Conservation (phyloP, 2,113 vertebrate genomes). For the Sminthopsis crassicaudata region DNA sequence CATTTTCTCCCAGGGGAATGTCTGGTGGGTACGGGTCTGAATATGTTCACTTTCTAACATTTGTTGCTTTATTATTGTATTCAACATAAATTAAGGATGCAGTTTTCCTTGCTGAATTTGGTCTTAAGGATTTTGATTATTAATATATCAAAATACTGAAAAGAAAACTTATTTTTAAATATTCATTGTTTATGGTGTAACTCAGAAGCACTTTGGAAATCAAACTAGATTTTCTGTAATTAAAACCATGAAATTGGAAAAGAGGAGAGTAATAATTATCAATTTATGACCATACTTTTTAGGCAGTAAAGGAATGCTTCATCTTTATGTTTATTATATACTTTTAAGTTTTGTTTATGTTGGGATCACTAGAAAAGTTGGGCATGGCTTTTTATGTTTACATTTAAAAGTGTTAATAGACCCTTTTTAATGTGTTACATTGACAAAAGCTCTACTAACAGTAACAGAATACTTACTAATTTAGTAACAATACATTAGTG, state of each 20-base stretch:
- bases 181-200: rapidly evolving
- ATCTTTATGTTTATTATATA: background rate
- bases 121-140: background rate
- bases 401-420: background rate
- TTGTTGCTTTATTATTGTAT: constrained; percentile 34
- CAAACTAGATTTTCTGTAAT: background rate
- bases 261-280: rapidly evolving
- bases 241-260: background rate
- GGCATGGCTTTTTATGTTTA: background rate
- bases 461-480: constrained; percentile 57
- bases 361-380: constrained; percentile 21
- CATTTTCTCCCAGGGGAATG: background rate
- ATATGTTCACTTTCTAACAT: constrained; percentile 55
- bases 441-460: constrained; percentile 58
- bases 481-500: constrained; percentile 36
- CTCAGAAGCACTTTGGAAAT: background rate
- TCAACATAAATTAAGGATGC: constrained; percentile 45
- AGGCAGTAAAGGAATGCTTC: constrained; percentile 65
- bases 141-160: rapidly evolving
- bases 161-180: rapidly evolving
- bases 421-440: background rate
- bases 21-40: background rate
- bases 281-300: constrained; percentile 37
- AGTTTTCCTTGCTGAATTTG: constrained; percentile 64
- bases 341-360: background rate